Base-by-base conservation (phyloP, 2,888 invertebrate genomes). In the Therioaphis trifolii region DNA sequence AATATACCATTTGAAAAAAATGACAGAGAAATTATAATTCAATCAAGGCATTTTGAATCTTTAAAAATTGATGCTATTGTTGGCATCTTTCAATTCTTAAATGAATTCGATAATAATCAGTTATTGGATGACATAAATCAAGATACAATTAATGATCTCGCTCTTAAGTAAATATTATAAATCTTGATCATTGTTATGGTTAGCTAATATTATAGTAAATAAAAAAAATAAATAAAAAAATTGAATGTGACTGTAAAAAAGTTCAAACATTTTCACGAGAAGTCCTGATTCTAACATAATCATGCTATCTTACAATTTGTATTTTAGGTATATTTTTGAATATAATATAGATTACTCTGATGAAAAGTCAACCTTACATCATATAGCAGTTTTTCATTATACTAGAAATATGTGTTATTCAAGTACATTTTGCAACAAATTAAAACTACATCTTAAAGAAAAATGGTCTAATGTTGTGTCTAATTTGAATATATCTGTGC, bases 291-390 rank as follows among this genome's bases (percentile, higher is more conserved):
- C n/a, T n/a, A n/a, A n/a, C n/a, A n/a, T n/a, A n/a, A n/a, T n/a
- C n/a, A n/a, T n/a, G n/a, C n/a, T n/a, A n/a, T n/a, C n/a, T n/a
- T n/a, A n/a, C n/a, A n/a, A n/a, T n/a, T n/a, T n/a, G n/a, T n/a
- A n/a, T 75, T 76, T 76, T 24, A 76, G 61, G 29, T 61, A 43
- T 76, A 24, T 76, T 43, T 76, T 76, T 61, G 43, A 43, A 0
- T 24, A 11, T 76, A n/a, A 61, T 24, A 61, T 29, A 3, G 27
- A 43, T 27, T 15, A 76, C n/a, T 43, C 40, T 43, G n/a, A 12
- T 61, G 43, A 61, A 76, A 76, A 61, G 43, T 27, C 27, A 43
- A 76, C 43, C 11, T 9, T 61, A 11, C 55, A 40, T 21, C 40
- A 61, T 24, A 11, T 12, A 24, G 15, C n/a, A 1, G 18, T 61